Conservation (phyloP, 2,888 invertebrate species). For the Synanthedon myopaeformis region DNA sequence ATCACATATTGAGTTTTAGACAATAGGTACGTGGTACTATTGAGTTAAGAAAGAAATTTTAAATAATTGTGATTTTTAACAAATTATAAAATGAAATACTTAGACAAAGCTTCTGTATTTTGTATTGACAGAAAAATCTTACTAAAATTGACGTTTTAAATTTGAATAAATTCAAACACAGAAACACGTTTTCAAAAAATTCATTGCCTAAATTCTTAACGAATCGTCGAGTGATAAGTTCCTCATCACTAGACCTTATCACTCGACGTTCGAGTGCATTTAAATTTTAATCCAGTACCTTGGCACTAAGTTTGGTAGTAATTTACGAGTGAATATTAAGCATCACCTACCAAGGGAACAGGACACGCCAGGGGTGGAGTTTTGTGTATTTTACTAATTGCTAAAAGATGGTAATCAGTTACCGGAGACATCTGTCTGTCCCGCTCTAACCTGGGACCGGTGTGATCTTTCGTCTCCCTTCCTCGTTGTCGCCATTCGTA, state of each 20-base stretch:
- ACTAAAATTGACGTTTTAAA: too few species aligned
- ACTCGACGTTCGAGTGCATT: constrained; percentile 46
- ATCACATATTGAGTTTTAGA: too few species aligned
- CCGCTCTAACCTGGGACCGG: constrained; percentile 14
- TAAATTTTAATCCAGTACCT: constrained; percentile 54
- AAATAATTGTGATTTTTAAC: too few species aligned
- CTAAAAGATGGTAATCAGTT: constrained; percentile 73
- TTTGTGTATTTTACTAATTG: constrained; percentile 75
- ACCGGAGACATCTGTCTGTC: constrained; percentile 39
- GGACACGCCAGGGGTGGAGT: constrained; percentile 71
- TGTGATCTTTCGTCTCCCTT: constrained; percentile 24
- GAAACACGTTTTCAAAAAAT: too few species aligned
- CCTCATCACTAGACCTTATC: constrained; percentile 31
- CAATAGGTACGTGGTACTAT: too few species aligned
- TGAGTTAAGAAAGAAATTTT: too few species aligned
- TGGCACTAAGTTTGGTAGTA: constrained; percentile 65
- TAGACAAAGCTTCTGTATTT: too few species aligned
- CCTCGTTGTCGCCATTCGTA: constrained; percentile 27
- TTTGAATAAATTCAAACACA: too few species aligned
- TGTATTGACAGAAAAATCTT: too few species aligned
- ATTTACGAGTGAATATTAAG: constrained; percentile 68
- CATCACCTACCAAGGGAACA: constrained; percentile 66
- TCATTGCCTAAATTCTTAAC: too few species aligned
- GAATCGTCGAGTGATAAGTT: too few species aligned
- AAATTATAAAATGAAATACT: too few species aligned